Evolutionary conservation across 2,113 vertebrate species (phyloP), one percentile per base, ranked within the genome.

Genomic region (Plectropomus leopardus): DNA sequence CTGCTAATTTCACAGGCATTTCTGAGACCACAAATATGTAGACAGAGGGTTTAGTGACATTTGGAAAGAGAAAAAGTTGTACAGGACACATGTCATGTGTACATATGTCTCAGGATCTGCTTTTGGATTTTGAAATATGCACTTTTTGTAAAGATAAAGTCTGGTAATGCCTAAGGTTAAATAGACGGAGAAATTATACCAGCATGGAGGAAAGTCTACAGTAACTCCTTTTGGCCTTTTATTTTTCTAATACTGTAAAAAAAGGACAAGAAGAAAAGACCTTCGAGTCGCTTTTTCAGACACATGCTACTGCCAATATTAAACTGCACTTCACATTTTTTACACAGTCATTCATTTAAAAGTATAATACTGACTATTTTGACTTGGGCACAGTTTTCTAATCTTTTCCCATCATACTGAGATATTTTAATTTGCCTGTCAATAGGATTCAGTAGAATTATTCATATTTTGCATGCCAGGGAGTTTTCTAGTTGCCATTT

Each of bases 1-100:
- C 78, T 76, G 79, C 42, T 79, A 63, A 82, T 79, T 87, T 70
- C 48, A 73, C 85, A 89, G 68, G 78, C 21, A 76, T 76, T 61
- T 70, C 71, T 55, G 48, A 82, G 67, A 70, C 26, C 9, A 23
- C 21, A 28, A 19, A 70, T 47, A 59, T 32, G 24, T 32, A 81
- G 76, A 50, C 75, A 50, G 45, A 57, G 16, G 11, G 47, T 42
- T 83, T 64, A 63, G 48, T 72, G 61, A 69, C 72, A 28, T 72
- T 9, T 72, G 64, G 60, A 54, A 59, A 78, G 45, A 69, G 32
- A 58, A 36, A 54, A 54, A 51, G 9, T 26, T 55, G 34, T 16
- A 32, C 51, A 64, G 26, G 48, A 44, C 55, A 28, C 68, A 54
- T 71, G 15, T 24, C 17, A 32, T 85, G 50, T 34, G 72, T 82